phyloP scores from a whole-genome alignment of 1,140 invertebrate genomes.

The Cepaea nemoralis region DNA sequence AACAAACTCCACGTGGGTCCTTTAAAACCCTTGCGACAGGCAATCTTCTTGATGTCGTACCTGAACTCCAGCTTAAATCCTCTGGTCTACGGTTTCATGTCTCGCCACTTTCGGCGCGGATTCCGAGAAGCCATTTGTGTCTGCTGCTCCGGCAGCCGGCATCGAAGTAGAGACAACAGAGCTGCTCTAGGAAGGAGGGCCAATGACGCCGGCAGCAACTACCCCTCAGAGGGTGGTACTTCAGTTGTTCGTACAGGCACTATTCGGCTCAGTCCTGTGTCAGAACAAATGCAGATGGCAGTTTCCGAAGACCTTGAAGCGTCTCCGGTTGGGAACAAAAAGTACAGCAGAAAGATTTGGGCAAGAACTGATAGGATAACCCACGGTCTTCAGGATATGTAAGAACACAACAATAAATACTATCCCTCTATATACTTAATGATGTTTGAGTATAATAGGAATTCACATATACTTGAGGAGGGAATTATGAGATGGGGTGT shows the following conservation, averaged over 20 bases:
- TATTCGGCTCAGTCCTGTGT: conserved; percentile 24
- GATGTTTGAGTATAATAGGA: no score
- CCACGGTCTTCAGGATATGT: background rate
- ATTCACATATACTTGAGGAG: no score
- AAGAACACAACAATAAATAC: no score
- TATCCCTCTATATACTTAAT: no score
- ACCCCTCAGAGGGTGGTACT: background rate
- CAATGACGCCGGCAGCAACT: background rate
- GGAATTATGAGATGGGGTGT: no score
- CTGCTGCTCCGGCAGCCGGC: conserved; percentile 27
- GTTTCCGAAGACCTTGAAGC: background rate
- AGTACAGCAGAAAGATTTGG: conserved; percentile 16
- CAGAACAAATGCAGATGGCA: background rate
- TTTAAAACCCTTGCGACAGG: conserved; percentile 77
- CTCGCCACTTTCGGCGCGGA: conserved; percentile 82
- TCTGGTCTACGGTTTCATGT: conserved; percentile 86
- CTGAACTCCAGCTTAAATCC: conserved; percentile 82
- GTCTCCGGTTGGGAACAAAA: background rate
- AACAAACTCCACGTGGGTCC: conserved; percentile 73
- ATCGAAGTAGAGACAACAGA: background rate
- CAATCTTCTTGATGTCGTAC: conserved; percentile 77
- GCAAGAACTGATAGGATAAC: conserved; percentile 5
- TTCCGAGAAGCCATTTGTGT: conserved; percentile 69
- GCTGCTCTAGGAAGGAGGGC: background rate
- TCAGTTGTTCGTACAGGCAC: conserved; percentile 7